phyloP scores from a whole-genome alignment of 2,113 vertebrate species.

The Tichodroma muraria region DNA sequence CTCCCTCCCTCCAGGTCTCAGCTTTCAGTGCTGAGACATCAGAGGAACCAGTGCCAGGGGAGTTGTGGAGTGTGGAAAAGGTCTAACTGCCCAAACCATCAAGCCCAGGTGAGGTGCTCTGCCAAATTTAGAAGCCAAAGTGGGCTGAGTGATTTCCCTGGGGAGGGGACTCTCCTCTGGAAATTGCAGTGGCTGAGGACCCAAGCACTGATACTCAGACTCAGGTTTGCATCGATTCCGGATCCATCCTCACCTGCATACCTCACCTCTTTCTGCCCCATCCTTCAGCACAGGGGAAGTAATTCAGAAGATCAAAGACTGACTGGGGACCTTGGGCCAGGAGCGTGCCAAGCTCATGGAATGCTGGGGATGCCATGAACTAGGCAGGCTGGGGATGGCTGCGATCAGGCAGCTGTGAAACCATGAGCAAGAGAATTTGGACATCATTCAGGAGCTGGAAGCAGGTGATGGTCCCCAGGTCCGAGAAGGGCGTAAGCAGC shows the following conservation, averaged over 20 bases:
- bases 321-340: background rate
- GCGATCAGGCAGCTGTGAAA: background rate
- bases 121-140: background rate
- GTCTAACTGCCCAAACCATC: background rate
- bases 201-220: background rate
- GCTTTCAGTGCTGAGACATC: background rate
- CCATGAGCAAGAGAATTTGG: background rate
- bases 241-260: background rate
- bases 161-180: too few relatives aligned
- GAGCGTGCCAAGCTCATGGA: rapidly evolving
- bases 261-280: background rate
- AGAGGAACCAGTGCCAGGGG: background rate
- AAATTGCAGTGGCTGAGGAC: background rate
- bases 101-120: background rate
- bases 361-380: background rate
- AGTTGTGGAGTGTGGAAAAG: rapidly evolving
- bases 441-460: background rate
- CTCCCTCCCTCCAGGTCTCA: background rate
- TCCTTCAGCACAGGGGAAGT: background rate
- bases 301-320: background rate
- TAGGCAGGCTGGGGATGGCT: background rate
- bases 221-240: background rate
- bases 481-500: background rate
- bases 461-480: background rate
- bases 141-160: background rate